These are phyloP conservation scores for Sialia sialis DNA, from an alignment of 2,113 vertebrate genomes.

Conservation along the genomic window DNA sequence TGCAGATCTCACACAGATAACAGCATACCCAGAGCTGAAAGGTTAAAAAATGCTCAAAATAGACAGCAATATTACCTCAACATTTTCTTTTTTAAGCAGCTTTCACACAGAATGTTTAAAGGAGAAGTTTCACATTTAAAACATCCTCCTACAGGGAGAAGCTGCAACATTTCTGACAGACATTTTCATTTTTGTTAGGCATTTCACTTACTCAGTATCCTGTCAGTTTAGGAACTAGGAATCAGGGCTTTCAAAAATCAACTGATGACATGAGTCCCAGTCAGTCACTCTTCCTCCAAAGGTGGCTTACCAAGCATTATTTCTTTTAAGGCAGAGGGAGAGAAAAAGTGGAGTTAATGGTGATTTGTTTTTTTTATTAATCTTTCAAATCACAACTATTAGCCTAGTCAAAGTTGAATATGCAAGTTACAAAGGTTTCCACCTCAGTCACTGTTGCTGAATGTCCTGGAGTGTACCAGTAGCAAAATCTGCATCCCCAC, in stretches of 20 bases:
- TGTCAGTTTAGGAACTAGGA: background rate
- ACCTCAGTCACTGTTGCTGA: background rate
- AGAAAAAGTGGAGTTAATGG: accelerated
- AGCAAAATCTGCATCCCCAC: background rate
- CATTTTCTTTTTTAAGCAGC: background rate
- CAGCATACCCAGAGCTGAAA: background rate
- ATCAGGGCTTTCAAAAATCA: background rate
- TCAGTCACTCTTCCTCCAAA: background rate
- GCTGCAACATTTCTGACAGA: background rate
- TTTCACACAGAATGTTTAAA: background rate
- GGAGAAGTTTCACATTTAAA: background rate
- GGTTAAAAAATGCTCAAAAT: background rate
- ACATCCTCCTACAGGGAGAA: background rate
- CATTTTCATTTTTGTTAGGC: background rate
- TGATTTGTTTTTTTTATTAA: background rate
- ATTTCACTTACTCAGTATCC: background rate
- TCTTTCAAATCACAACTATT: background rate
- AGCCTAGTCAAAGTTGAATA: background rate
- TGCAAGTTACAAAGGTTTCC: background rate
- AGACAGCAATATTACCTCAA: background rate
- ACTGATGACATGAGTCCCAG: background rate
- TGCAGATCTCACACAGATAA: background rate
- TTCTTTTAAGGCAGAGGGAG: background rate
- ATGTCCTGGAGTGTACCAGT: accelerated
- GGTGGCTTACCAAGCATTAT: background rate